A percentile compares a stretch with the other conserved stretches of the same genome.
phyloP scores from a whole-genome alignment of 2,888 invertebrate species.

The Aphidius colemani region DNA sequence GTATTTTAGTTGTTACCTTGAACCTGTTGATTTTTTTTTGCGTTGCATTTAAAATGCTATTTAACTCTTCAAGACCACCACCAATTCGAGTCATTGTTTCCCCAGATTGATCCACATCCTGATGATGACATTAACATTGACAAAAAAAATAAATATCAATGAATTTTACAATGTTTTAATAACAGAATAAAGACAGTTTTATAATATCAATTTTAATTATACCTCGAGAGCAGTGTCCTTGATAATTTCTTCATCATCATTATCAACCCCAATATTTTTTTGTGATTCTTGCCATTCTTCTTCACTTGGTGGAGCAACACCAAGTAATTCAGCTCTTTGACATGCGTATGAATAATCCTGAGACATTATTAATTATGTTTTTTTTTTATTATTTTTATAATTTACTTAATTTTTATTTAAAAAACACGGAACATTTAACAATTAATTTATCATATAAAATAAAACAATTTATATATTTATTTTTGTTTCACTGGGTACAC shows the following conservation, averaged over 20 bases:
- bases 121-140: conserved; percentile 25
- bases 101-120: conserved; percentile 67
- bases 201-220: conserved; percentile 22
- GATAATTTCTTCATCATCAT: conserved; percentile 33
- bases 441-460: too few relatives aligned
- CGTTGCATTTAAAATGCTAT: conserved; percentile 77
- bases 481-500: too few relatives aligned
- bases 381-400: neutral
- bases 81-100: conserved; percentile 70
- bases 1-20: conserved; percentile 64
- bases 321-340: conserved; percentile 78
- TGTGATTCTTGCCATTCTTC: conserved; percentile 63
- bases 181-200: too few relatives aligned
- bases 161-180: too few relatives aligned
- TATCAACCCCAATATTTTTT: conserved; percentile 26
- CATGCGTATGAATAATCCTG: conserved; percentile 74
- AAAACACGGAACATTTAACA: too few relatives aligned
- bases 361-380: conserved; percentile 40
- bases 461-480: too few relatives aligned
- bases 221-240: conserved; percentile 42
- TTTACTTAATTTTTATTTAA: too few relatives aligned
- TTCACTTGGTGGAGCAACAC: conserved; percentile 70
- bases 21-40: conserved; percentile 86
- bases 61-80: conserved; percentile 79
- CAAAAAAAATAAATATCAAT: neutral